Conservation (phyloP, 2,888 invertebrate genomes). For the Platycheirus albimanus region DNA sequence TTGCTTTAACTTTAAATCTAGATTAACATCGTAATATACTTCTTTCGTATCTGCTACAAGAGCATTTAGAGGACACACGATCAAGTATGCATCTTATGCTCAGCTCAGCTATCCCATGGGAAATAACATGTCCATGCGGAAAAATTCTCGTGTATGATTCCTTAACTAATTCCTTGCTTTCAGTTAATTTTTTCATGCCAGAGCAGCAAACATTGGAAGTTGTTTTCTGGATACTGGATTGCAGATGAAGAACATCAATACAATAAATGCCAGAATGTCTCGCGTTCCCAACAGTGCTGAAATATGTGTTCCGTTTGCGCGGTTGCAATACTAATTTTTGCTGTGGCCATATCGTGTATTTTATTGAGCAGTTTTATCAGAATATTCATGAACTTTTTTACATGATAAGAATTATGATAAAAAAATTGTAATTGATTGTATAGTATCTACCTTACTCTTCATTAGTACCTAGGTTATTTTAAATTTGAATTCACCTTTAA, state of each 20-base stretch:
- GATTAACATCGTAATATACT: constrained; percentile 45
- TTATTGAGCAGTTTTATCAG: too few relatives aligned
- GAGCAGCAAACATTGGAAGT: constrained; percentile 21
- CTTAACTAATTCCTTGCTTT: constrained; percentile 20
- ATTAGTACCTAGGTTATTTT: too few relatives aligned
- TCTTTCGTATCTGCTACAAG: constrained; percentile 24
- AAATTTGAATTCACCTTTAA: too few relatives aligned
- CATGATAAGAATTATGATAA: too few relatives aligned
- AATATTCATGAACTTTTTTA: too few relatives aligned
- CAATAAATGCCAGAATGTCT: constrained; percentile 65
- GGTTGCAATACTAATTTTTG: constrained; percentile 23
- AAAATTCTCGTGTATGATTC: constrained; percentile 28
- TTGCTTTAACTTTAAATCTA: constrained; percentile 41
- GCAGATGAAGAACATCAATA: constrained; percentile 31
- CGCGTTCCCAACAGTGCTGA: constrained; percentile 38
- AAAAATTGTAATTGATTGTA: too few relatives aligned
- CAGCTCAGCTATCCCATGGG: constrained; percentile 43
- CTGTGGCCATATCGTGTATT: too few relatives aligned
- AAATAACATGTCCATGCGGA: constrained; percentile 47
- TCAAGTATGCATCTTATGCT: constrained; percentile 18
- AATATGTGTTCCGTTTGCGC: constrained; percentile 29
- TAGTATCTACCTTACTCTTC: too few relatives aligned
- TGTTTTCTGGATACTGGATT: constrained; percentile 39
- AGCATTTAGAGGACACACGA: constrained; percentile 30
- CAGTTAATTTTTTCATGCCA: constrained; percentile 26